phyloP scores from a whole-genome alignment of 1,140 invertebrate species.

The Drosophila sproati region DNA sequence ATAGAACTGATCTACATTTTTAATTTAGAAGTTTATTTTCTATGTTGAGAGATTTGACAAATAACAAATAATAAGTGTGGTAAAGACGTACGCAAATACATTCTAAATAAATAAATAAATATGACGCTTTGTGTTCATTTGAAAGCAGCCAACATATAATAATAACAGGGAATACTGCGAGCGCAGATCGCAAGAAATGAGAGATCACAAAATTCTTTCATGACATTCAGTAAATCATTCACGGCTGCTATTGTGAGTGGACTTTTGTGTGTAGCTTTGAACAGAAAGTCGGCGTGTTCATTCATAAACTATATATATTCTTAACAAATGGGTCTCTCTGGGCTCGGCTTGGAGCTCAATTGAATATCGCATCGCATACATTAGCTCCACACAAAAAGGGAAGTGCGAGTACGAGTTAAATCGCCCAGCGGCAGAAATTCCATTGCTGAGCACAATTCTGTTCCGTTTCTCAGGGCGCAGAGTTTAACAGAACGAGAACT shows the following conservation, averaged over 20 bases:
- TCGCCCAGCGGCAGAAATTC: constrained; percentile 47
- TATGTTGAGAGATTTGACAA: no score
- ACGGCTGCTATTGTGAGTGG: constrained; percentile 1
- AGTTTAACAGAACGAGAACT: constrained; percentile 14
- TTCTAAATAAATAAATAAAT: no score
- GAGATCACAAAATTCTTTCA: not conserved
- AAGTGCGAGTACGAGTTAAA: constrained; percentile 22
- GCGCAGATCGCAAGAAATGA: not conserved
- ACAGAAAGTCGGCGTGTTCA: constrained; percentile 13
- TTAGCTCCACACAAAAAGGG: constrained; percentile 18
- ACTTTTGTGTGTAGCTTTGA: not conserved
- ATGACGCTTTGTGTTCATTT: no score
- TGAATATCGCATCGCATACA: constrained; percentile 21
- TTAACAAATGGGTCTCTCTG: constrained; percentile 29
- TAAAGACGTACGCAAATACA: no score
- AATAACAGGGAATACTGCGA: no score
- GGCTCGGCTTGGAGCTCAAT: not conserved
- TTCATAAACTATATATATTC: constrained; percentile 25
- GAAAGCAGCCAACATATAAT: no score
- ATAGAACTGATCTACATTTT: no score
- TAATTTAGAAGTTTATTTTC: no score
- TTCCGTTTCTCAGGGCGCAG: constrained; percentile 47
- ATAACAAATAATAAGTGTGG: no score
- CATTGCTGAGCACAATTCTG: constrained; percentile 28
- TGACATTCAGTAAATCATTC: not conserved